Percentiles rank a stretch among this genome's conserved stretches.
These are phyloP conservation scores for Bruchidius siliquastri DNA, from an alignment of 2,888 invertebrate genomes.

Conservation along the genomic window DNA sequence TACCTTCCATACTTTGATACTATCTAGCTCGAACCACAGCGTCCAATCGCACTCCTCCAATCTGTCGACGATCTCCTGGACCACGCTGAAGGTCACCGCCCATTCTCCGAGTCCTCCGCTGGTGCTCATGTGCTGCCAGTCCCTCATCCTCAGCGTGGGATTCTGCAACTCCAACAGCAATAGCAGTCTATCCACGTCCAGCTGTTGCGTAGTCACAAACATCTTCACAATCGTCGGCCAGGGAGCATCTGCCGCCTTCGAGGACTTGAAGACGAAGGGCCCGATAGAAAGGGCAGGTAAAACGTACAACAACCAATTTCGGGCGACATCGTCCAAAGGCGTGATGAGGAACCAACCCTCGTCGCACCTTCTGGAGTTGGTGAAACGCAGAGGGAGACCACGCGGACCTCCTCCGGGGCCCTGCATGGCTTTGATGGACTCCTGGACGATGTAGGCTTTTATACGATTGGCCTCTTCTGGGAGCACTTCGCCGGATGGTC, in stretches of 20 bases:
- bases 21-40: neutral
- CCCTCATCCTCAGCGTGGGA: neutral
- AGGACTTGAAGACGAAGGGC: neutral
- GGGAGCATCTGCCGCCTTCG: neutral
- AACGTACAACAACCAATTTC: neutral
- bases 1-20: neutral
- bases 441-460: neutral
- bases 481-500: neutral
- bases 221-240: neutral
- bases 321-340: neutral
- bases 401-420: neutral
- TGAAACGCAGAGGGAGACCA: neutral
- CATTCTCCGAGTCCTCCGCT: neutral
- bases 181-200: neutral
- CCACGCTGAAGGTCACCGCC: neutral
- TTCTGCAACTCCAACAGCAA: neutral
- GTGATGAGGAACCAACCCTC: neutral
- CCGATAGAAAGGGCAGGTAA: neutral
- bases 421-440: neutral
- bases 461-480: neutral
- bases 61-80: neutral
- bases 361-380: neutral
- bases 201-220: neutral
- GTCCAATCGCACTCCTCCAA: conserved; percentile 2
- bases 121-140: neutral